A percentile compares a stretch with the other conserved stretches of the same genome.
phyloP scores from a whole-genome alignment of 2,113 vertebrate species.

The Heteronetta atricapilla region DNA sequence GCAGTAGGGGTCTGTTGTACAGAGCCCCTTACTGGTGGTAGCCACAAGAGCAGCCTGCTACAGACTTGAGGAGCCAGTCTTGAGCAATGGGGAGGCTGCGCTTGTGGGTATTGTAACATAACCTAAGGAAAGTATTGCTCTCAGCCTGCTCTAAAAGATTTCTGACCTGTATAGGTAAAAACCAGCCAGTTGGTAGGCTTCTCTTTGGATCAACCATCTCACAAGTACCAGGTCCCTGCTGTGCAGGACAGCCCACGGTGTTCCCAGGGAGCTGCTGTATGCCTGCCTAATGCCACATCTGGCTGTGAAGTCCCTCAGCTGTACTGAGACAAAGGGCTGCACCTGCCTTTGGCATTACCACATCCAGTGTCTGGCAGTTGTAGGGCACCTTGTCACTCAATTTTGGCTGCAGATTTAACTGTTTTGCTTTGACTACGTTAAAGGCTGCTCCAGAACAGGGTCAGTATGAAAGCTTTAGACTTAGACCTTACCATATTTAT shows the following conservation, averaged over 20 bases:
- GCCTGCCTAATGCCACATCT: background rate
- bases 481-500: background rate
- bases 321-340: accelerated
- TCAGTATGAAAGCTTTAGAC: background rate
- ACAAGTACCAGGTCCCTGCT: background rate
- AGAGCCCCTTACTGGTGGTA: background rate
- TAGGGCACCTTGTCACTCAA: background rate
- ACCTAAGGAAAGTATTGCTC: background rate
- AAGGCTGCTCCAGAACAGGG: background rate
- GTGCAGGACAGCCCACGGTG: background rate
- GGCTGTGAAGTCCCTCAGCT: background rate
- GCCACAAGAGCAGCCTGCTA: background rate
- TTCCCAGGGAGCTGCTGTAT: background rate
- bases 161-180: too few species aligned
- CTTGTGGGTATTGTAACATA: background rate
- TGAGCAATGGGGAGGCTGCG: background rate
- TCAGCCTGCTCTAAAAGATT: background rate
- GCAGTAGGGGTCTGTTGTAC: background rate
- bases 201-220: too few species aligned
- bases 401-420: background rate
- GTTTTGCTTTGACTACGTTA: accelerated
- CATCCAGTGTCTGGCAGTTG: too few species aligned
- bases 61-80: background rate
- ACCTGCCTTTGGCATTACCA: background rate
- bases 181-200: background rate